phyloP scores from a whole-genome alignment of 2,888 invertebrate species.

The Drosophila infuscata region DNA sequence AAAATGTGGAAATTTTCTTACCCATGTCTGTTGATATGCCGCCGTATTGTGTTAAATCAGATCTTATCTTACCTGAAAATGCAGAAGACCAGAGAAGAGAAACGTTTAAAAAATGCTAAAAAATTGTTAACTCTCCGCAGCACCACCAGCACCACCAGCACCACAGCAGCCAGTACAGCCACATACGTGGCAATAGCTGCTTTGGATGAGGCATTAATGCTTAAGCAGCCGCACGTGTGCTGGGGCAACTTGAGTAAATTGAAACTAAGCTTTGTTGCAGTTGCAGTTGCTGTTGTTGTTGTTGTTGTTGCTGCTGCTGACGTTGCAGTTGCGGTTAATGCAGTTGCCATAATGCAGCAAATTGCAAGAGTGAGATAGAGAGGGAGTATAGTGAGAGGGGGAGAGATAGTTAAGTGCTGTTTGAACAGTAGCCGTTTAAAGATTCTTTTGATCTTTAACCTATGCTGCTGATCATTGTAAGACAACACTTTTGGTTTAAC shows the following conservation, averaged over 20 bases:
- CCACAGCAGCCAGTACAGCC: background rate
- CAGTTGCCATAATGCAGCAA: constrained; percentile 20
- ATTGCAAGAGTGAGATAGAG: constrained; percentile 1
- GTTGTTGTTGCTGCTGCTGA: background rate
- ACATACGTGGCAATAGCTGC: background rate
- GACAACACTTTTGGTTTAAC: constrained; percentile 4
- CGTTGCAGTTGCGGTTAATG: constrained; percentile 21
- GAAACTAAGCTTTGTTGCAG: constrained; percentile 46
- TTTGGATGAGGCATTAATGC: constrained; percentile 41
- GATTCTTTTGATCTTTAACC: constrained; percentile 47
- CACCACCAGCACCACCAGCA: constrained; percentile 21
- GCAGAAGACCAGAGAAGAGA: constrained; percentile 63
- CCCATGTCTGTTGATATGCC: constrained; percentile 85
- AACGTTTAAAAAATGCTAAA: constrained; percentile 71
- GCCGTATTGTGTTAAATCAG: constrained; percentile 85
- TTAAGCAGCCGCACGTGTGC: constrained; percentile 74
- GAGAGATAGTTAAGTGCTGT: background rate
- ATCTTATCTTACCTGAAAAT: constrained; percentile 84
- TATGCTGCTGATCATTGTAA: constrained; percentile 25
- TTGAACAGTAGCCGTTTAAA: constrained; percentile 51
- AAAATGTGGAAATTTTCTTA: constrained; percentile 83
- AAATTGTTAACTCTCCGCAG: constrained; percentile 61
- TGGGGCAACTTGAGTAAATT: constrained; percentile 45
- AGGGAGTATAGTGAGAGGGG: background rate
- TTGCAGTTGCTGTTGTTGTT: constrained; percentile 10